These are phyloP conservation scores for Myiagra hebetior DNA, from an alignment of 2,113 vertebrate species.

Conservation along the genomic window DNA sequence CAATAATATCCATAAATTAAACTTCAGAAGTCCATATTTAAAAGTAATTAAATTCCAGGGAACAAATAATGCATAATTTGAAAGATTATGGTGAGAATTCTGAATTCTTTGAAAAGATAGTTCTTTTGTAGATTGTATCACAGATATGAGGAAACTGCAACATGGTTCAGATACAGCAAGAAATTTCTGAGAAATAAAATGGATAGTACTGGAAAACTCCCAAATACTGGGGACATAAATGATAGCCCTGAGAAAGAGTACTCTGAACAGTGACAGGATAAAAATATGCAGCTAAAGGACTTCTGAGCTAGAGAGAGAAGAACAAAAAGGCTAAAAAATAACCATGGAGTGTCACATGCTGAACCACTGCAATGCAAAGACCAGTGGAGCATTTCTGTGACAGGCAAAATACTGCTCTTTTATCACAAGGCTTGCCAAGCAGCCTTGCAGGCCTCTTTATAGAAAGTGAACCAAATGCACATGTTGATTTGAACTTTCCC, in stretches of 20 bases:
- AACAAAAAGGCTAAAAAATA: background rate
- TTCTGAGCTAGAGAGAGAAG: background rate
- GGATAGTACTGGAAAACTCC: background rate
- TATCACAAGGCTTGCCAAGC: conserved; percentile 28
- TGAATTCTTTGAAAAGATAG: background rate
- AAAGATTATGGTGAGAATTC: background rate
- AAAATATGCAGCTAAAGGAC: background rate
- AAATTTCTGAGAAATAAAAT: background rate
- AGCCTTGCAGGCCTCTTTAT: conserved; percentile 15
- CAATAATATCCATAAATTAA: background rate
- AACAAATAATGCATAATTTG: background rate
- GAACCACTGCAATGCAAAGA: background rate
- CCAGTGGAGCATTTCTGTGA: conserved; percentile 5
- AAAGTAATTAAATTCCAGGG: background rate
- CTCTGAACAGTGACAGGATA: background rate
- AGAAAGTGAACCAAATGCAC: background rate
- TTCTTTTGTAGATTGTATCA: background rate
- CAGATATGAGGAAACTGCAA: background rate
- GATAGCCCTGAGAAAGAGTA: background rate
- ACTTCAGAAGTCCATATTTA: background rate
- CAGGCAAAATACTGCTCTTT: background rate
- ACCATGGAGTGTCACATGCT: background rate
- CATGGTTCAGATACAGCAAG: background rate
- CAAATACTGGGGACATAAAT: background rate
- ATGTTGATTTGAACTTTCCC: conserved; percentile 21